phyloP scores from a whole-genome alignment of 2,797 vertebrate genomes.

The Eidolon dupreanum region DNA sequence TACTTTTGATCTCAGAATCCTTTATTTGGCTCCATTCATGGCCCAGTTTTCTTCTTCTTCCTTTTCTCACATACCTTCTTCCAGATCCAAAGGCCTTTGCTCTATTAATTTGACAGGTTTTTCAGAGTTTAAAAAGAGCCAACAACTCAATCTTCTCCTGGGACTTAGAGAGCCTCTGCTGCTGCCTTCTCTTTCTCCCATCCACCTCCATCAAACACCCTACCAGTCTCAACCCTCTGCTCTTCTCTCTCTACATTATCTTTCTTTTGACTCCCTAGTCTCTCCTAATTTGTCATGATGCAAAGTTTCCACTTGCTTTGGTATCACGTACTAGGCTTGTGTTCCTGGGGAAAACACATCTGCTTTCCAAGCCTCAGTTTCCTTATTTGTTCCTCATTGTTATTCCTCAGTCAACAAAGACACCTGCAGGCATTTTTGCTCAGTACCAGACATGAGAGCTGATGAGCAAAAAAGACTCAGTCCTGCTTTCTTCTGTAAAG shows the following conservation, averaged over 20 bases:
- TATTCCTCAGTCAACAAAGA: neutral
- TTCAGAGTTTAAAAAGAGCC: neutral
- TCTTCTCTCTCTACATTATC: neutral
- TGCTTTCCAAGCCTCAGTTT: neutral
- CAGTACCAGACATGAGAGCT: neutral
- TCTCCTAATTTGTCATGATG: neutral
- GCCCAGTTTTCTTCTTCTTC: neutral
- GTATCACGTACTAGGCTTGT: neutral
- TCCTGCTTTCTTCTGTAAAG: neutral
- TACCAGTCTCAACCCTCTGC: too few relatives aligned
- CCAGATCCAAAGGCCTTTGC: neutral
- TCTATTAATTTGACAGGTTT: neutral
- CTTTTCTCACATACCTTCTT: neutral
- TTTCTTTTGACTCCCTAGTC: neutral
- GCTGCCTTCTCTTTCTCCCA: neutral
- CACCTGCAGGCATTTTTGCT: neutral
- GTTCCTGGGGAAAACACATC: neutral
- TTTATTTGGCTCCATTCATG: conserved; percentile 5
- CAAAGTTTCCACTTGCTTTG: neutral
- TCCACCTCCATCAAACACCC: neutral
- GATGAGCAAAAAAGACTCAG: neutral
- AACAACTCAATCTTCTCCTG: neutral
- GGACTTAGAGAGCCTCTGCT: neutral
- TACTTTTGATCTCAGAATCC: neutral
- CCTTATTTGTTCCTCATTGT: neutral